Percentiles rank a stretch among this genome's conserved stretches.
Evolutionary conservation across 2,113 vertebrate genomes (phyloP).

Genomic region (Thunnus maccoyii): DNA sequence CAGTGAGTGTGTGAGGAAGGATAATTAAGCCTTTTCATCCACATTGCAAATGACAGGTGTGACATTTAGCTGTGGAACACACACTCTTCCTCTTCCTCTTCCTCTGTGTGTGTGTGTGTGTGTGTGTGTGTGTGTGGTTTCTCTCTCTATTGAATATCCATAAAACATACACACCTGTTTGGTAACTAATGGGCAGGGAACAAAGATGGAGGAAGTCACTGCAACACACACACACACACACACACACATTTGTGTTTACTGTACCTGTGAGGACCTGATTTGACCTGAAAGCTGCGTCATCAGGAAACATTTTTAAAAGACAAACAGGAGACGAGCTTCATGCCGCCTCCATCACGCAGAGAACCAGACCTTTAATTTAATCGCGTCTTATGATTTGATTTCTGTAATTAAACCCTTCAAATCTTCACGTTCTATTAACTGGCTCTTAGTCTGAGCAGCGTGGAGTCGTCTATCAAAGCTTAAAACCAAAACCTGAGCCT

Average conservation of each 20-base stretch:
- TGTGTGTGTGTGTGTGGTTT: background rate
- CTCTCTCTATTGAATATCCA: conserved; percentile 41
- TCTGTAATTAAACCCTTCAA: background rate
- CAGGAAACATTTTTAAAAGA: background rate
- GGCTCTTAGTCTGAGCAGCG: background rate
- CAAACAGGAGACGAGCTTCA: background rate
- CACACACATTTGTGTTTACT: background rate
- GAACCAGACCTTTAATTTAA: background rate
- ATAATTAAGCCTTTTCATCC: conserved; percentile 72
- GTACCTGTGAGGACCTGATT: background rate
- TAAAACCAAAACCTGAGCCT: too few relatives aligned
- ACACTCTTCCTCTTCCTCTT: conserved; percentile 7
- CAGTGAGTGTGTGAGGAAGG: conserved; percentile 30
- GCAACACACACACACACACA: background rate
- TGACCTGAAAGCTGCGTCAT: background rate
- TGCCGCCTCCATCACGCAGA: background rate
- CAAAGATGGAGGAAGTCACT: conserved; percentile 3
- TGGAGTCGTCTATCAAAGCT: background rate
- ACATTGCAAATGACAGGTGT: conserved; percentile 49
- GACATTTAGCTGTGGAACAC: conserved; percentile 60
- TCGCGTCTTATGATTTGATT: background rate
- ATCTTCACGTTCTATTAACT: too few relatives aligned
- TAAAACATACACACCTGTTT: conserved; percentile 45
- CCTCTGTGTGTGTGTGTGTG: conserved; percentile 28
- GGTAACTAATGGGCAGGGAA: conserved; percentile 54